Evolutionary conservation across 2,797 vertebrate species (phyloP).

Genomic region (Uromys caudimaculatus): DNA sequence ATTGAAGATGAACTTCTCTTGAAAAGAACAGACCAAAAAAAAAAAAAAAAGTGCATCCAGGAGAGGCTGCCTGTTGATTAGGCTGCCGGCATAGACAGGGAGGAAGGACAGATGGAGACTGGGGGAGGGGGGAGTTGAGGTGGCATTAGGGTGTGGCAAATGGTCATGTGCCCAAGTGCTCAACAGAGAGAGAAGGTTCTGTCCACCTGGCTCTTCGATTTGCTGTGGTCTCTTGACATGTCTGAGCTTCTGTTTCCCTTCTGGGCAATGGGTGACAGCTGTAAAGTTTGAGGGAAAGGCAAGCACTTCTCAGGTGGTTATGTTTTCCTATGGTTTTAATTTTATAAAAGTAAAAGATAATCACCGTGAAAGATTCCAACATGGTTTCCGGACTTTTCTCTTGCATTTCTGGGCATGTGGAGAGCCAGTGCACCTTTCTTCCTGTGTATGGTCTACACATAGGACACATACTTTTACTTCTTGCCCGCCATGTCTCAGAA

Average conservation of each 20-base stretch:
- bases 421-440: rapidly evolving
- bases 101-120: background rate
- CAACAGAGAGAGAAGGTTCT: rapidly evolving
- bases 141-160: rapidly evolving
- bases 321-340: background rate
- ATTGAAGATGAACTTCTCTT: background rate
- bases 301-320: background rate
- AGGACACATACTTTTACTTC: rapidly evolving
- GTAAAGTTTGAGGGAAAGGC: background rate
- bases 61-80: background rate
- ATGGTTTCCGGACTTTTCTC: background rate
- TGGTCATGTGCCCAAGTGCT: rapidly evolving
- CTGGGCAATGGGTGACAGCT: rapidly evolving
- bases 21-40: background rate
- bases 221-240: background rate
- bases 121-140: rapidly evolving
- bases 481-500: rapidly evolving
- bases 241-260: background rate
- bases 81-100: rapidly evolving
- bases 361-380: background rate
- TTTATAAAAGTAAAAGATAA: background rate
- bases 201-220: rapidly evolving
- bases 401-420: rapidly evolving
- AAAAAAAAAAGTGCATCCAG: background rate
- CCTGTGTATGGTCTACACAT: rapidly evolving